Conservation (phyloP, 2,888 invertebrate species). For the Dolichomitus sp. region DNA sequence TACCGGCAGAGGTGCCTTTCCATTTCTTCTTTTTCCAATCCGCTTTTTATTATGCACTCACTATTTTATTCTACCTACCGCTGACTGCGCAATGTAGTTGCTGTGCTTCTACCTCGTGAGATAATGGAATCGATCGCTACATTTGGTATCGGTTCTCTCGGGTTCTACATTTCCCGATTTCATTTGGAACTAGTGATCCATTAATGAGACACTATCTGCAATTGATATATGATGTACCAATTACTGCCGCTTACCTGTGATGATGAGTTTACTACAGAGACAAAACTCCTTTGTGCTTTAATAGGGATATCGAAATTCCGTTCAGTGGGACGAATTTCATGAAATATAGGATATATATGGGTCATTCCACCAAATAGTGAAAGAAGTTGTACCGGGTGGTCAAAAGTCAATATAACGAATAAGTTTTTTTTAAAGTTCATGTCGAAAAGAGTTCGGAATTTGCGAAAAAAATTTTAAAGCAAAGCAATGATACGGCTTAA, state of each 20-base stretch:
- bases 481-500: too few relatives aligned
- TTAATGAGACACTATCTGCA: neutral
- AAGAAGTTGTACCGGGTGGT: too few relatives aligned
- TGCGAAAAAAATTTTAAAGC: too few relatives aligned
- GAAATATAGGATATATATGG: neutral
- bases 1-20: slow-evolving; percentile 8
- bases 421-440: too few relatives aligned
- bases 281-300: neutral
- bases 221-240: neutral
- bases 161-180: neutral
- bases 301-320: neutral
- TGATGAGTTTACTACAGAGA: neutral
- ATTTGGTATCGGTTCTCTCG: neutral
- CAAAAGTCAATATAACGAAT: too few relatives aligned
- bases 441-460: too few relatives aligned
- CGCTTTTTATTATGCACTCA: neutral
- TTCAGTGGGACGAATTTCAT: neutral
- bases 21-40: neutral
- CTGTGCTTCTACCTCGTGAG: neutral
- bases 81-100: neutral
- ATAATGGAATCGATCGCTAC: neutral
- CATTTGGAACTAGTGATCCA: neutral
- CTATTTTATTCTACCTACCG: neutral
- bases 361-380: too few relatives aligned
- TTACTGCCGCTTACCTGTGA: neutral